A percentile compares a stretch with the other conserved stretches of the same genome.
These are phyloP conservation scores for Plusia festucae DNA, from an alignment of 2,888 invertebrate species.

Conservation along the genomic window DNA sequence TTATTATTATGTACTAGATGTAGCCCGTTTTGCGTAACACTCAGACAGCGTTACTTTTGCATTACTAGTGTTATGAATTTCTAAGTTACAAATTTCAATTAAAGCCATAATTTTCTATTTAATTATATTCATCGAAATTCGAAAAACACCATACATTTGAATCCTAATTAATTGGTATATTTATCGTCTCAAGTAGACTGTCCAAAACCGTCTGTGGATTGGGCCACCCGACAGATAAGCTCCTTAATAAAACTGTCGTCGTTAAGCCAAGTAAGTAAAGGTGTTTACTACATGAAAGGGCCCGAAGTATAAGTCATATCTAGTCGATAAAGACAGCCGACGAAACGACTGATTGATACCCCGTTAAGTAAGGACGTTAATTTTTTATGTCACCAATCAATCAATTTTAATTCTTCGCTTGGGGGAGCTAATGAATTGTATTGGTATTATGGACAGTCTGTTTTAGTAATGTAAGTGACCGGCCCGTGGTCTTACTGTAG, in stretches of 20 bases:
- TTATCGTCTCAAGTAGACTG: not conserved
- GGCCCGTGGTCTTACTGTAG: not conserved
- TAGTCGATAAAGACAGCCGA: conserved; percentile 51
- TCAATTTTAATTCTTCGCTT: conserved; percentile 80
- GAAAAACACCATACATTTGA: too few relatives aligned
- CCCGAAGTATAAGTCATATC: conserved; percentile 70
- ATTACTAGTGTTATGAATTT: too few relatives aligned
- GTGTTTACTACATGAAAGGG: conserved; percentile 71
- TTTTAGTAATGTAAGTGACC: conserved; percentile 20
- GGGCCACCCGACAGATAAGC: conserved; percentile 55
- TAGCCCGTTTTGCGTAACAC: too few relatives aligned
- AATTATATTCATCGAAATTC: too few relatives aligned
- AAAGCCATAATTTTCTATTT: not conserved
- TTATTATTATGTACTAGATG: too few relatives aligned
- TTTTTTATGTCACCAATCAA: conserved; percentile 86
- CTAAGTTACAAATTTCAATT: too few relatives aligned
- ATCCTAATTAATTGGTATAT: conserved; percentile 2
- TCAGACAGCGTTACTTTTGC: too few relatives aligned
- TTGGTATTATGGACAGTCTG: conserved; percentile 34
- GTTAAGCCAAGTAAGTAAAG: conserved; percentile 64
- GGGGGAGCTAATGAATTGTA: conserved; percentile 59
- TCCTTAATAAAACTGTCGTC: conserved; percentile 61
- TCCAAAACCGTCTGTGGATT: conserved; percentile 27
- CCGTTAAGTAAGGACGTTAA: conserved; percentile 75
- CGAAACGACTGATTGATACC: conserved; percentile 78